Evolutionary conservation across 2,888 invertebrate genomes (phyloP), one percentile per base, ranked within the genome.

Genomic region (Drosophila parthenogenetica): DNA sequence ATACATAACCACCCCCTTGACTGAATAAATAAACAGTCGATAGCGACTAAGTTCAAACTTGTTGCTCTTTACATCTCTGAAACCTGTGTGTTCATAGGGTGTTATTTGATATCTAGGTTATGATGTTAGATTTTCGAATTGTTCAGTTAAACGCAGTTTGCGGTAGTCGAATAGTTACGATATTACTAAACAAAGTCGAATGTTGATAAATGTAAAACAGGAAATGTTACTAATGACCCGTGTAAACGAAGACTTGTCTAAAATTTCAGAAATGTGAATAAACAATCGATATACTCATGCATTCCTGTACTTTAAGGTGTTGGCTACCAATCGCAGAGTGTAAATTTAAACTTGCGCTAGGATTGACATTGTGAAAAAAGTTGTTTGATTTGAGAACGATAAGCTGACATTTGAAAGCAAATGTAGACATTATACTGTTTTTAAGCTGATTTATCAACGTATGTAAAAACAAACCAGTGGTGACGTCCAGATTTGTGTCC

Each of bases 261-360:
- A 32, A 8, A 22, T 46, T 2, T 1, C 1, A 3, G 19, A 45
- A 16, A 17, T 40, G 17, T n/a, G 5, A 39, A 49, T 0, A 1
- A 3, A 19, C 13, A 54, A 58, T 71, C 71, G 71, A 71, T 71
- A 50, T 35, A 50, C 2, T 10, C 5, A 14, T 61, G 60, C 75
- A 75, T 54, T 42, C 50, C 70, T 74, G 66, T 5, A 51, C 32
- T 49, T 39, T 54, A 84, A 82, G 82, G 82, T 82, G 82, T 82
- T 82, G 82, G 82, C 82, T 82, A 73, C 76, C 87, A 87, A 87
- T 84, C 75, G 75, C 72, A 81, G 84, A 87, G 87, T 87, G 85
- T 78, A 77, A 87, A 71, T 73, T 73, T 75, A 53, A 78, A 87
- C 81, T 79, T 70, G 72, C 64, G 78, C 49, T 61, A 19, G 58